Conservation (phyloP, 2,888 invertebrate genomes). For the Eupeodes latifasciatus region DNA sequence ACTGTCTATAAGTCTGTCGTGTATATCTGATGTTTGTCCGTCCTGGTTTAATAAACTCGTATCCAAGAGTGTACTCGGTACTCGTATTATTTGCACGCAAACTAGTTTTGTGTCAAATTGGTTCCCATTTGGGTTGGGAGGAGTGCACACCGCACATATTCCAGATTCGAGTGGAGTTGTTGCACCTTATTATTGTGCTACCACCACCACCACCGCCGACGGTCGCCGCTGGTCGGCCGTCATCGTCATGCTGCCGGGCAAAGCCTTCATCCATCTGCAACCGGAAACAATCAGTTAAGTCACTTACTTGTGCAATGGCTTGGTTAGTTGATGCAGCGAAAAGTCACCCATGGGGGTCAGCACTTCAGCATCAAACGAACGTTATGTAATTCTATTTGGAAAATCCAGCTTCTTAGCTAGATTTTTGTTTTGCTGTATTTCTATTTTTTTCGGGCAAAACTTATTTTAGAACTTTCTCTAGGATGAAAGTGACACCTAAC, state of each 20-base stretch:
- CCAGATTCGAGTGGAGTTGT: slow-evolving; percentile 51
- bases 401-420: slow-evolving; percentile 56
- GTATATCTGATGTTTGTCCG: slow-evolving; percentile 39
- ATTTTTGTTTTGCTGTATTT: neutral
- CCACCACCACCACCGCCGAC: neutral
- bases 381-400: slow-evolving; percentile 54
- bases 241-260: slow-evolving; percentile 38
- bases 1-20: slow-evolving; percentile 54
- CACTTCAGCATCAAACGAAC: neutral
- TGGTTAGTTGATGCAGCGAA: slow-evolving; percentile 15
- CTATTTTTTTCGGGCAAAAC: neutral
- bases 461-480: slow-evolving; percentile 68
- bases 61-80: slow-evolving; percentile 22
- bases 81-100: slow-evolving; percentile 19
- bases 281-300: slow-evolving; percentile 73
- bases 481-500: slow-evolving; percentile 71
- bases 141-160: slow-evolving; percentile 23
- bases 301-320: slow-evolving; percentile 67
- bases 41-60: slow-evolving; percentile 65
- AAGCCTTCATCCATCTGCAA: slow-evolving; percentile 66
- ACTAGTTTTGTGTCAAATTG: slow-evolving; percentile 69
- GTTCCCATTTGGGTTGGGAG: slow-evolving; percentile 64
- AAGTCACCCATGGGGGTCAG: slow-evolving; percentile 33
- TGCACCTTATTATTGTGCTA: slow-evolving; percentile 62
- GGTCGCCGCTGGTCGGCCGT: neutral